A percentile compares a stretch with the other conserved stretches of the same genome.
Evolutionary conservation across 2,888 invertebrate species (phyloP).

Genomic region (Anoplius nigerrimus): DNA sequence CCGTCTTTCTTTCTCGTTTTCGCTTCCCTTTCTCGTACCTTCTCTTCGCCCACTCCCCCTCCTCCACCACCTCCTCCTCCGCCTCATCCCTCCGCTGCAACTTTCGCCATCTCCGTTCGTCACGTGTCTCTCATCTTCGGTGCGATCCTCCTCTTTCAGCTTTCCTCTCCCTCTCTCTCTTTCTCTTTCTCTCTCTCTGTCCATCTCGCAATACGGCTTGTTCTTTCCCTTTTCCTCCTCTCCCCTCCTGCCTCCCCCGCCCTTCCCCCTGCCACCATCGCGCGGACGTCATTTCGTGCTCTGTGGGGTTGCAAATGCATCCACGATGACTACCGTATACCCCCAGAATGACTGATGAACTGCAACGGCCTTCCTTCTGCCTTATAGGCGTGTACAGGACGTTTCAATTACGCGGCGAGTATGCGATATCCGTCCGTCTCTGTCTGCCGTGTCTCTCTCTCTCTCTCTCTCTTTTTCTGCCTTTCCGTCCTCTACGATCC

Average conservation of each 20-base stretch:
- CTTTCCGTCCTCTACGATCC: neutral
- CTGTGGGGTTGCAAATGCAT: constrained; percentile 67
- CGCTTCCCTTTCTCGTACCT: neutral
- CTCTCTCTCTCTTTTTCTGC: neutral
- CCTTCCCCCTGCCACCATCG: constrained; percentile 25
- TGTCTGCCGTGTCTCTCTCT: constrained; percentile 6
- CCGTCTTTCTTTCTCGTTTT: constrained; percentile 23
- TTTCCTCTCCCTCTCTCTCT: constrained; percentile 16
- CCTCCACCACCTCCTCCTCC: neutral
- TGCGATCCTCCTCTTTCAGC: too few species aligned
- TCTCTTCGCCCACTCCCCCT: neutral
- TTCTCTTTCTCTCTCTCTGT: constrained; percentile 25
- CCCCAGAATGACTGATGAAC: constrained; percentile 74
- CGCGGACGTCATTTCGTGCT: constrained; percentile 70
- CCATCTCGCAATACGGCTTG: constrained; percentile 10
- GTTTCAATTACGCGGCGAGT: constrained; percentile 58
- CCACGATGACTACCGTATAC: constrained; percentile 65
- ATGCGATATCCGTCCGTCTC: constrained; percentile 14
- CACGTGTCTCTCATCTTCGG: neutral
- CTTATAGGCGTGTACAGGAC: constrained; percentile 66
- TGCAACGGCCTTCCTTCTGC: constrained; percentile 69
- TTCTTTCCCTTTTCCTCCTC: constrained; percentile 23
- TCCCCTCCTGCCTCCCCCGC: constrained; percentile 17
- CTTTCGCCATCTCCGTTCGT: neutral
- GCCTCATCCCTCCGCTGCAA: neutral